Conservation (phyloP, 2,797 vertebrate species). For the Clamator glandarius region DNA sequence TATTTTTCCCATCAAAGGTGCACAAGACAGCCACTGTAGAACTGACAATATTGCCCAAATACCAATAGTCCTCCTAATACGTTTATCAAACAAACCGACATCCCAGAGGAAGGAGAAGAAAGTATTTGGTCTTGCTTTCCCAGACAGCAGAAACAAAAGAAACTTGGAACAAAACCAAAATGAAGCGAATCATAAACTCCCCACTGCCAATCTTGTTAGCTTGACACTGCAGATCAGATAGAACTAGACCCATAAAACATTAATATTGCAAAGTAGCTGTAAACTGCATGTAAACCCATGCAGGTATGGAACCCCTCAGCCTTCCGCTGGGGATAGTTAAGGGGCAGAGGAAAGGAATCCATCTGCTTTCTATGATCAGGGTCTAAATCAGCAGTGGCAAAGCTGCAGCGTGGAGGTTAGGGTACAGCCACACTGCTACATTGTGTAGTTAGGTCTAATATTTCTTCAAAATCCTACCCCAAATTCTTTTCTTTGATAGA, state of each 20-base stretch:
- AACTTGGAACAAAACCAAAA: constrained; percentile 7
- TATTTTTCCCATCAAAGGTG: neutral
- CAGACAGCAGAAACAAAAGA: neutral
- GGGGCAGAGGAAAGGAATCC: neutral
- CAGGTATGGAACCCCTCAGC: neutral
- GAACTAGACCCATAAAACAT: neutral
- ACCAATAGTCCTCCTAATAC: neutral
- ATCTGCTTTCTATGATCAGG: neutral
- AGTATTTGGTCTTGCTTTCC: neutral
- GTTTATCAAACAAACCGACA: neutral
- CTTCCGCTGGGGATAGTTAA: neutral
- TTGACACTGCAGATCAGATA: neutral
- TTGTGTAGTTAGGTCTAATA: neutral
- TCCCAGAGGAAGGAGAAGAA: neutral
- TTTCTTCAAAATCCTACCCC: neutral
- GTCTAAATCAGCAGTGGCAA: neutral
- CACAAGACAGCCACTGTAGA: neutral
- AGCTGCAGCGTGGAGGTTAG: neutral
- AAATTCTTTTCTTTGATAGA: neutral
- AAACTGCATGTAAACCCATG: neutral
- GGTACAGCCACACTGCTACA: neutral
- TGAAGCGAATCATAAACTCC: constrained; percentile 11
- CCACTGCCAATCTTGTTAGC: neutral
- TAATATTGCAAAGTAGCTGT: neutral
- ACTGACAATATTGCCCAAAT: neutral